Evolutionary conservation across 2,797 vertebrate species (phyloP).

Genomic region (Thamnophis elegans): DNA sequence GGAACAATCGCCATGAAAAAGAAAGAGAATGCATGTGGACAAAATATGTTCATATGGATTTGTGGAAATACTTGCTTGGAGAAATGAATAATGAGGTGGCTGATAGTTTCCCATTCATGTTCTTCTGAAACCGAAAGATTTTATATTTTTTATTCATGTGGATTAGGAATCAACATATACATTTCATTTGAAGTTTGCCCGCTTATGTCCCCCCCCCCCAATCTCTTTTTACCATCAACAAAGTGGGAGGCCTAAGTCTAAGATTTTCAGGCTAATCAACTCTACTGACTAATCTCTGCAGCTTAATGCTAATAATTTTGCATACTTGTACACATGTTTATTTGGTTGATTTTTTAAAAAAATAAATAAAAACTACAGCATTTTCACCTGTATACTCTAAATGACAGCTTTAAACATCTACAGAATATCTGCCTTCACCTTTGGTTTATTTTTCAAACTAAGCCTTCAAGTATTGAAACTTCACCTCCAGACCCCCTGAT

Average conservation of each 20-base stretch:
- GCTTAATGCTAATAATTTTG: neutral
- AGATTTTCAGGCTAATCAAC: neutral
- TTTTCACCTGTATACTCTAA: slow-evolving; percentile 48
- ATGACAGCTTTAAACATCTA: slow-evolving; percentile 61
- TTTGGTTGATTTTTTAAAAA: slow-evolving; percentile 11
- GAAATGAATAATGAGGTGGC: neutral
- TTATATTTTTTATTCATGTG: neutral
- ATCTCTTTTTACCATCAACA: slow-evolving; percentile 27
- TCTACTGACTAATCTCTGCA: neutral
- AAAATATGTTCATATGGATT: neutral
- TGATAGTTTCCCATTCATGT: neutral
- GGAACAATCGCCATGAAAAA: neutral
- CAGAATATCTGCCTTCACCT: slow-evolving; percentile 44
- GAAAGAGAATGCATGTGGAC: neutral
- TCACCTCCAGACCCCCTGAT: slow-evolving; percentile 70
- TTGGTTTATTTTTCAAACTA: slow-evolving; percentile 70
- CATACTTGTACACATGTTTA: neutral
- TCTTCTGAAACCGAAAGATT: neutral
- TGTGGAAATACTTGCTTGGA: neutral
- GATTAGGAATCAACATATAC: neutral
- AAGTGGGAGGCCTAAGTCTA: neutral
- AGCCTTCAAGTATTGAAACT: slow-evolving; percentile 74
- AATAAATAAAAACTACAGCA: slow-evolving; percentile 46
- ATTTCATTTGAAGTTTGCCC: neutral
- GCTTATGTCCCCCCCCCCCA: accelerated